A percentile compares a stretch with the other conserved stretches of the same genome.
These are phyloP conservation scores for Vesta saturnalis DNA, from an alignment of 2,888 invertebrate genomes.

Conservation along the genomic window DNA sequence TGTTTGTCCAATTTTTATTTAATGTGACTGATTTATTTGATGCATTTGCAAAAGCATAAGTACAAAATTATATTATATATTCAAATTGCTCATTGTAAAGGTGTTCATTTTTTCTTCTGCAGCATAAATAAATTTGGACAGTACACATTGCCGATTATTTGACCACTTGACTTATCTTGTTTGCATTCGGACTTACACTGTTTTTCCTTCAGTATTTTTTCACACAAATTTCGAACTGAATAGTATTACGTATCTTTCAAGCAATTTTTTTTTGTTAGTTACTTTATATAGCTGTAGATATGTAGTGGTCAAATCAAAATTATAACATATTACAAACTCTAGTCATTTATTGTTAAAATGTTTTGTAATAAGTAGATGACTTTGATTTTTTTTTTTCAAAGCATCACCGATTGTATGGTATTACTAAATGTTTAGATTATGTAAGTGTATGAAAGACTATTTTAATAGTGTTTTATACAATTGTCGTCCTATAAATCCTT, in stretches of 20 bases:
- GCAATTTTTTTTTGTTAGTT: background rate
- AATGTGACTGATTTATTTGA: constrained; percentile 17
- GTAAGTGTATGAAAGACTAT: background rate
- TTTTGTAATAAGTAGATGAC: constrained; percentile 11
- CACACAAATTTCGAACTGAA: background rate
- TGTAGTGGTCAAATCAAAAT: background rate
- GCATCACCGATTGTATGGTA: constrained; percentile 17
- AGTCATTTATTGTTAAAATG: constrained; percentile 27
- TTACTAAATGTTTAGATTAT: constrained; percentile 20
- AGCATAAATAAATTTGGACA: background rate
- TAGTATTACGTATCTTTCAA: background rate
- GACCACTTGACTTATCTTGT: background rate
- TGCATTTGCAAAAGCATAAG: background rate
- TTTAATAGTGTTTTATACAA: constrained; percentile 12
- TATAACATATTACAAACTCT: constrained; percentile 18
- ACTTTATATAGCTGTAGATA: background rate
- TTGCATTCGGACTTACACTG: background rate
- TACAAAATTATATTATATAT: background rate
- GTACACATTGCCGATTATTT: background rate
- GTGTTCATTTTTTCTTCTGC: constrained; percentile 3
- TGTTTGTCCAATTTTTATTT: background rate
- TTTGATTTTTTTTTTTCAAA: background rate
- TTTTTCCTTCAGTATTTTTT: constrained; percentile 9
- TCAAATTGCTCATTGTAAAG: background rate
- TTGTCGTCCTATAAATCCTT: constrained; percentile 8